phyloP scores from a whole-genome alignment of 2,113 vertebrate species.

The Syrrhaptes paradoxus region DNA sequence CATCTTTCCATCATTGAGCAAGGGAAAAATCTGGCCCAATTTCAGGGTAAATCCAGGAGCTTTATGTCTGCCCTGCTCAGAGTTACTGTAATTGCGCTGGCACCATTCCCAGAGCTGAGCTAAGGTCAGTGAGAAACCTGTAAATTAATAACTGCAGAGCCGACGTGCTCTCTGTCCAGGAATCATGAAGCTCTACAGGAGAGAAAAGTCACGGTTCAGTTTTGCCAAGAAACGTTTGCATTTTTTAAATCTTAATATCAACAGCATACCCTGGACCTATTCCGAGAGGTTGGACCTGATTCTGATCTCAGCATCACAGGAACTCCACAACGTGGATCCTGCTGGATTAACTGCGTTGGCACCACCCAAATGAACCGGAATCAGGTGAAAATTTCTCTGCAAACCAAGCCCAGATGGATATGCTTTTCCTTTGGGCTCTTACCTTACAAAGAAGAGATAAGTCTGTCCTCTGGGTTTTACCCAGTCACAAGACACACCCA shows the following conservation, averaged over 20 bases:
- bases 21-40: neutral
- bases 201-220: neutral
- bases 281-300: neutral
- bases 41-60: constrained; percentile 21
- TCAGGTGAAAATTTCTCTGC: neutral
- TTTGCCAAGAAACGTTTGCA: neutral
- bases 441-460: neutral
- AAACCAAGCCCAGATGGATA: neutral
- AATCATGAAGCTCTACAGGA: neutral
- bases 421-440: neutral
- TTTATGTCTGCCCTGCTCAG: neutral
- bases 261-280: neutral
- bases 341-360: neutral
- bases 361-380: neutral
- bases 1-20: neutral
- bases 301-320: neutral
- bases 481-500: neutral
- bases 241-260: neutral
- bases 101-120: constrained; percentile 38
- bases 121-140: constrained; percentile 32
- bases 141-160: constrained; percentile 37
- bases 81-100: constrained; percentile 53
- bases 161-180: constrained; percentile 30
- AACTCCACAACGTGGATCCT: neutral
- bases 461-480: neutral